phyloP scores from a whole-genome alignment of 1,140 invertebrate genomes.

The Sitophilus oryzae region DNA sequence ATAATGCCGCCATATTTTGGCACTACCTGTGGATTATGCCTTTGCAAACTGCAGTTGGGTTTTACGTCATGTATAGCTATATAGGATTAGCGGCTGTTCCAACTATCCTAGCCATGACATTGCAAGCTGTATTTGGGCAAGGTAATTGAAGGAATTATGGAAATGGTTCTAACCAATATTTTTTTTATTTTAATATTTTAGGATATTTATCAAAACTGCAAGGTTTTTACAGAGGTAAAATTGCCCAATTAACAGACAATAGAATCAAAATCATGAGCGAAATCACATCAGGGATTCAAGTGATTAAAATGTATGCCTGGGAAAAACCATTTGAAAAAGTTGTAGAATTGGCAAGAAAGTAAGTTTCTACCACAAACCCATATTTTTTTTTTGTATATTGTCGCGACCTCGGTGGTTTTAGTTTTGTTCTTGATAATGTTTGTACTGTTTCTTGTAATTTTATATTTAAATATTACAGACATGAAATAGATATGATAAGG shows the following conservation, averaged over 20 bases:
- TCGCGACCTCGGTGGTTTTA: no score
- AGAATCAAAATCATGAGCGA: constrained; percentile 60
- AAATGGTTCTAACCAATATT: neutral
- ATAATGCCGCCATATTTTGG: constrained; percentile 48
- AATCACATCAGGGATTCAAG: constrained; percentile 50
- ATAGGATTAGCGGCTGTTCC: constrained; percentile 53
- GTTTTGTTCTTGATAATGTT: no score
- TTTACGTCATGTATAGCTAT: constrained; percentile 65
- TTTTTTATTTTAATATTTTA: constrained; percentile 36
- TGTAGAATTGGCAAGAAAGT: constrained; percentile 55
- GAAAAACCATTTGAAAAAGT: constrained; percentile 70
- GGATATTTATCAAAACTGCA: constrained; percentile 62
- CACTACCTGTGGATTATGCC: constrained; percentile 45
- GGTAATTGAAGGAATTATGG: constrained; percentile 39
- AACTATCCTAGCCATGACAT: constrained; percentile 53
- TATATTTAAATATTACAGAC: constrained; percentile 5
- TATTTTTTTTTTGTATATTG: neutral
- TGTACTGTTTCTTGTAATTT: neutral
- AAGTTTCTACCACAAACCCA: constrained; percentile 1
- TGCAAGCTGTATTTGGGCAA: constrained; percentile 61
- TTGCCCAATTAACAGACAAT: constrained; percentile 52
- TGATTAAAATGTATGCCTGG: constrained; percentile 89
- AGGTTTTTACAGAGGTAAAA: constrained; percentile 53
- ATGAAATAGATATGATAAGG: constrained; percentile 60
- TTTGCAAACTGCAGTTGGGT: constrained; percentile 50